Percentiles rank a stretch among this genome's conserved stretches.
Conservation (phyloP, 2,888 invertebrate species). For the Callimorpha dominula region DNA sequence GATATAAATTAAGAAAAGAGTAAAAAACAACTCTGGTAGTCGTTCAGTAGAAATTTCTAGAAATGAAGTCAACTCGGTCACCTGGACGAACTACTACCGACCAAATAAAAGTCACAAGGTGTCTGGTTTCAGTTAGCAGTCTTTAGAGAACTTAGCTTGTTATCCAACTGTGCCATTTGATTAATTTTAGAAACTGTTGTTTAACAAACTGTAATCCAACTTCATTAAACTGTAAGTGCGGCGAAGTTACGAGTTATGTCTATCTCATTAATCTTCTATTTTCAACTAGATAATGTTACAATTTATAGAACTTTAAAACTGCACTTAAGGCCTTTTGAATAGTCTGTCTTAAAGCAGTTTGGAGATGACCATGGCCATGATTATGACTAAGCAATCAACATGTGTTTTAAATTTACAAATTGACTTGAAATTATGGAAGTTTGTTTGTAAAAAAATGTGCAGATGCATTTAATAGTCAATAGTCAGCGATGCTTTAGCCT, state of each 20-base stretch:
- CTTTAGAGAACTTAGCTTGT: background rate
- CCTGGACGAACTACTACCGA: background rate
- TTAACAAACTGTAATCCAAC: conserved; percentile 2
- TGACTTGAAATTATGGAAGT: too few species aligned
- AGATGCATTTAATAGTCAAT: too few species aligned
- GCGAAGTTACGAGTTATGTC: background rate
- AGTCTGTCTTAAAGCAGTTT: background rate
- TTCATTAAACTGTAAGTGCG: background rate
- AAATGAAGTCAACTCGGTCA: background rate
- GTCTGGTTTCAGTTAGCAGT: background rate
- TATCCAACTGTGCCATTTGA: conserved; percentile 1
- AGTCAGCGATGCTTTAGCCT: too few species aligned
- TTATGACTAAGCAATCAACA: too few species aligned
- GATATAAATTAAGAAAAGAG: too few species aligned
- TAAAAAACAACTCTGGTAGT: background rate
- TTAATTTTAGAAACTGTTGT: conserved; percentile 1
- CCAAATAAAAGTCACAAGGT: conserved; percentile 1
- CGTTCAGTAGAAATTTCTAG: background rate
- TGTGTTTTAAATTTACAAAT: too few species aligned
- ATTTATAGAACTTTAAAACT: background rate
- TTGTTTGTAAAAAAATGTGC: too few species aligned
- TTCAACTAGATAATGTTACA: background rate
- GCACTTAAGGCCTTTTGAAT: background rate
- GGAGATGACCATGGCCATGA: too few species aligned
- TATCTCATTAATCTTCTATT: background rate